Evolutionary conservation across 23 tunicate species (phyloP).

Genomic region (Halocynthia aurantium): DNA sequence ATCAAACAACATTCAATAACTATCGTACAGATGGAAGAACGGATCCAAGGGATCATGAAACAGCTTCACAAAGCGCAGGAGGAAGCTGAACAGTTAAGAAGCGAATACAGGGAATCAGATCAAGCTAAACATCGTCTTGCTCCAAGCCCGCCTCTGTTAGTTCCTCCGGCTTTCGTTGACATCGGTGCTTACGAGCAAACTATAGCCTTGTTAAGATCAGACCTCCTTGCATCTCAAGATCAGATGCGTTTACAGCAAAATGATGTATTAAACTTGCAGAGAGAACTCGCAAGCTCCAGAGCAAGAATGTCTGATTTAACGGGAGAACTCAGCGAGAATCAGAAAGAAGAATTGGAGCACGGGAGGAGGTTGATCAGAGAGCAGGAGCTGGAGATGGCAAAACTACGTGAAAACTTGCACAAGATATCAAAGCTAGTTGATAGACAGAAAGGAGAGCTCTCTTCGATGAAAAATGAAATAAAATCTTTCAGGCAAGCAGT

Average conservation of each 20-base stretch:
- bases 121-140: constrained; percentile 21
- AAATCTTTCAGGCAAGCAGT: constrained; percentile 15
- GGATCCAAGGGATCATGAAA: constrained; percentile 27
- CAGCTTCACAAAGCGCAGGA: constrained; percentile 28
- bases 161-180: constrained; percentile 8
- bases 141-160: constrained; percentile 16
- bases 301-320: constrained; percentile 86
- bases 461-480: constrained; percentile 15
- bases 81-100: constrained; percentile 20
- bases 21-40: constrained; percentile 78
- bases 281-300: constrained; percentile 59
- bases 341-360: constrained; percentile 67
- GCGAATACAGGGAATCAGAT: constrained; percentile 26
- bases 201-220: constrained; percentile 35
- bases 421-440: constrained; percentile 57
- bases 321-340: constrained; percentile 77
- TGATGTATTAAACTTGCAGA: constrained; percentile 37
- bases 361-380: constrained; percentile 47
- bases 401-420: constrained; percentile 40
- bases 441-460: constrained; percentile 54
- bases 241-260: constrained; percentile 55
- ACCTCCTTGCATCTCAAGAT: constrained; percentile 45
- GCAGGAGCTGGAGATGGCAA: constrained; percentile 53
- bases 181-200: constrained; percentile 26
- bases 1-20: constrained; percentile 79